A percentile compares a stretch with the other conserved stretches of the same genome.
These are phyloP conservation scores for Ciconia maguari DNA, from an alignment of 2,113 vertebrate genomes.

Conservation along the genomic window DNA sequence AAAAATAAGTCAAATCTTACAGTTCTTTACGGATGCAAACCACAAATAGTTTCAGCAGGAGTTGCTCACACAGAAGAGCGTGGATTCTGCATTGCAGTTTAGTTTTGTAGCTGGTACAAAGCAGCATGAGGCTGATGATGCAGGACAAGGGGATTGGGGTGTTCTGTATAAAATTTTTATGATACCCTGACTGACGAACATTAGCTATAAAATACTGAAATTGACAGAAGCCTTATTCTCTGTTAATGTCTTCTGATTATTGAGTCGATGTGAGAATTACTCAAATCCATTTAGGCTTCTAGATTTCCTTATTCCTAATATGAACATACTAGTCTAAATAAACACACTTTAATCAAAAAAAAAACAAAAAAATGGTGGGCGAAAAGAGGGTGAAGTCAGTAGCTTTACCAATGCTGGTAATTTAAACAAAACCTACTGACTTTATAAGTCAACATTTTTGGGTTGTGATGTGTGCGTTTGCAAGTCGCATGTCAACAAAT, in stretches of 20 bases:
- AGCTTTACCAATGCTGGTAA: neutral
- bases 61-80: neutral
- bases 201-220: neutral
- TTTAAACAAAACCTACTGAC: neutral
- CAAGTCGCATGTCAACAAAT: neutral
- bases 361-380: neutral
- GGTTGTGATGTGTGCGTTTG: neutral
- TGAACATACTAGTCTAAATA: neutral
- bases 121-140: neutral
- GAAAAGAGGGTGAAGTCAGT: neutral
- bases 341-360: too few species aligned
- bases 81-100: neutral
- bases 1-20: neutral
- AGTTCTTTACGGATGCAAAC: neutral
- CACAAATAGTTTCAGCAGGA: neutral
- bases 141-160: neutral
- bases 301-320: neutral
- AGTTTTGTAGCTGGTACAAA: neutral
- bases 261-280: neutral
- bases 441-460: neutral
- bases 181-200: neutral
- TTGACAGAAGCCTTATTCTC: neutral
- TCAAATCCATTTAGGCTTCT: neutral
- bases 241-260: neutral
- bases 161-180: neutral